Evolutionary conservation across 2,797 vertebrate species (phyloP).

Genomic region (Sebastes miniatus): DNA sequence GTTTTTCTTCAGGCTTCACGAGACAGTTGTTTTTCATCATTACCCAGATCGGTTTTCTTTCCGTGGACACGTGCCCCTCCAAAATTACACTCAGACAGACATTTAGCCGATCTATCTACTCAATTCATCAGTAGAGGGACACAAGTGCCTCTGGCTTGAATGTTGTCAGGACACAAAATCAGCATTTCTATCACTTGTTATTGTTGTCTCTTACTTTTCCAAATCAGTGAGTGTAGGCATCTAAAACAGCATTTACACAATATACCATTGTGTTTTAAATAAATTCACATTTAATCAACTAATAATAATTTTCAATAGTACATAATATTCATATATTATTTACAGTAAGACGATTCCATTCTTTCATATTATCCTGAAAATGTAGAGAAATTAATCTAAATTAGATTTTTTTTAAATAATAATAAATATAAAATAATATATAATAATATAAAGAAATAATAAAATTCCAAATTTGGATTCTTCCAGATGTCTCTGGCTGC

Average conservation of each 20-base stretch:
- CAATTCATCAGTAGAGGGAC: slow-evolving; percentile 35
- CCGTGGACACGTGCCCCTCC: slow-evolving; percentile 22
- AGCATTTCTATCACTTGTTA: slow-evolving; percentile 16
- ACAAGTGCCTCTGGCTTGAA: slow-evolving; percentile 29
- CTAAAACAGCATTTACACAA: neutral
- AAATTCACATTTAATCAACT: neutral
- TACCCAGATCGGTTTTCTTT: slow-evolving; percentile 41
- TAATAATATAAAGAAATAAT: too few relatives aligned
- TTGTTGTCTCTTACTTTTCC: neutral
- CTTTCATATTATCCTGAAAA: neutral
- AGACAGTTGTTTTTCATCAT: slow-evolving; percentile 59
- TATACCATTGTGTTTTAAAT: neutral
- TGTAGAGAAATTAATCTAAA: neutral
- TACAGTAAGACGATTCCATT: neutral
- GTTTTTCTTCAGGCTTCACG: slow-evolving; percentile 32
- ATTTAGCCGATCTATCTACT: slow-evolving; percentile 31
- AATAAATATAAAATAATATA: too few relatives aligned
- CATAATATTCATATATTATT: neutral
- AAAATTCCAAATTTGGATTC: neutral
- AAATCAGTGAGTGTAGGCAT: neutral
- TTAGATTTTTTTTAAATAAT: neutral
- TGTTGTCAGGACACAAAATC: slow-evolving; percentile 31
- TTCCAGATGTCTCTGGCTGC: neutral
- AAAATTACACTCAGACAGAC: slow-evolving; percentile 37
- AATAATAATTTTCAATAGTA: neutral